Base-by-base conservation (phyloP, 2,888 invertebrate species). In the Branchellion lobata region DNA sequence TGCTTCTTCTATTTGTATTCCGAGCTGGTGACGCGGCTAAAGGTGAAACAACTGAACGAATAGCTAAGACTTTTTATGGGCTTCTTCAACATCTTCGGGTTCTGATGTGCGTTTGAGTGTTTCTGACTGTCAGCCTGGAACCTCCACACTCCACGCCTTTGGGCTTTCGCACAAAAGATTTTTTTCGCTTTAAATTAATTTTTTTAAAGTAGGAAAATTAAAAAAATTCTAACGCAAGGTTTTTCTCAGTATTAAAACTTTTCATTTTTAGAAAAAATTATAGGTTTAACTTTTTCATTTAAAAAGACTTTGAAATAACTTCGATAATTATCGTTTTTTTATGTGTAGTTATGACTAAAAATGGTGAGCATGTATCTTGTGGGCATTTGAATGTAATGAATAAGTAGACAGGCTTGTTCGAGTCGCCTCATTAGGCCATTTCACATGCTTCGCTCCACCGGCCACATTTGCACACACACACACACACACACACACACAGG, bases 31-130 rank as follows among this genome's bases (percentile, higher is more conserved):
- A 24, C 24, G 21, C n/a, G 61, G 61, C n/a, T 24, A 57, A n/a
- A 57, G 61, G 61, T 57, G 11, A 57, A 57, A 57, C 47, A 57
- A 57, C 61, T n/a, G 61, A 57, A 47, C 47, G 61, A 57, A 57
- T 57, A n/a, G 61, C n/a, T n/a, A 14, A n/a, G 40, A 57, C 5
- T 57, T 57, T 57, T 57, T n/a, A 57, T 57, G 24, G 3, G 21
- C 5, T 57, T n/a, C 21, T 57, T 57, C 61, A 57, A 24, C 61
- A n/a, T 5, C 40, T n/a, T n/a, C n/a, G n/a, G n/a, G n/a, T n/a
- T n/a, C n/a, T n/a, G n/a, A n/a, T n/a, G n/a, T n/a, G n/a, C n/a
- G n/a, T n/a, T n/a, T n/a, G n/a, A n/a, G n/a, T n/a, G n/a, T n/a
- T n/a, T n/a, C n/a, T n/a, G n/a, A n/a, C n/a, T n/a, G n/a, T n/a